phyloP scores from a whole-genome alignment of 2,113 vertebrate species.

The Lasiurus cinereus region DNA sequence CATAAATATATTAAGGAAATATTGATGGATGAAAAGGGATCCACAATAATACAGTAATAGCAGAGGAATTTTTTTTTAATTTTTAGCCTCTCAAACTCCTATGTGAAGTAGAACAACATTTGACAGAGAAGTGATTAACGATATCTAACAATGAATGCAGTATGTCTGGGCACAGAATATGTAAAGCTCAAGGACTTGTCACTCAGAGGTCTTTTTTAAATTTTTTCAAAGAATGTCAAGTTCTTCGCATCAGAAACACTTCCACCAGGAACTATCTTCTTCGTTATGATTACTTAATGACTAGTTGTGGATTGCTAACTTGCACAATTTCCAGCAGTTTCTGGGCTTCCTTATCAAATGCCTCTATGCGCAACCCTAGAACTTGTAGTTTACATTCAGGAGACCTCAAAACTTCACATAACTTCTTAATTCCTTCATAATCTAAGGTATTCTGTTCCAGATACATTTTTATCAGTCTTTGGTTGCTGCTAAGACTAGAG shows the following conservation, averaged over 20 bases:
- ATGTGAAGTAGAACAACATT: slow-evolving; percentile 49
- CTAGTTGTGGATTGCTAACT: slow-evolving; percentile 56
- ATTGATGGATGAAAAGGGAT: background rate
- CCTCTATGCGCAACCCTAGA: slow-evolving; percentile 72
- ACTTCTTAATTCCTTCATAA: slow-evolving; percentile 52
- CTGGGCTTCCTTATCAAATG: slow-evolving; percentile 54
- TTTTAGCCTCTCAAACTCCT: slow-evolving; percentile 31
- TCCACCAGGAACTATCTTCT: slow-evolving; percentile 69
- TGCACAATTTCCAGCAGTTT: slow-evolving; percentile 48
- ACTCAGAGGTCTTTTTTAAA: background rate
- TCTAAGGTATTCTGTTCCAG: slow-evolving; percentile 68
- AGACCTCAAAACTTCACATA: slow-evolving; percentile 69
- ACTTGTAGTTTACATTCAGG: slow-evolving; percentile 71
- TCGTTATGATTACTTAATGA: slow-evolving; percentile 3
- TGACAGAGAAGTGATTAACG: slow-evolving; percentile 45
- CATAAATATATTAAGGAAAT: background rate
- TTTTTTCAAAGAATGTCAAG: background rate
- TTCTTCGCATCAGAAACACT: slow-evolving; percentile 66
- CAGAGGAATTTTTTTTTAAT: slow-evolving; percentile 3
- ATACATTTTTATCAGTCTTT: slow-evolving; percentile 66
- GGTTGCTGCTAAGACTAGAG: slow-evolving; percentile 61
- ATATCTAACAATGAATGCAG: background rate
- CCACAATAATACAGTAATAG: too few species aligned
- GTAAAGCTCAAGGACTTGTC: background rate
- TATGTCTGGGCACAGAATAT: background rate